phyloP scores from a whole-genome alignment of 2,888 invertebrate genomes.

The Spilarctia lutea region DNA sequence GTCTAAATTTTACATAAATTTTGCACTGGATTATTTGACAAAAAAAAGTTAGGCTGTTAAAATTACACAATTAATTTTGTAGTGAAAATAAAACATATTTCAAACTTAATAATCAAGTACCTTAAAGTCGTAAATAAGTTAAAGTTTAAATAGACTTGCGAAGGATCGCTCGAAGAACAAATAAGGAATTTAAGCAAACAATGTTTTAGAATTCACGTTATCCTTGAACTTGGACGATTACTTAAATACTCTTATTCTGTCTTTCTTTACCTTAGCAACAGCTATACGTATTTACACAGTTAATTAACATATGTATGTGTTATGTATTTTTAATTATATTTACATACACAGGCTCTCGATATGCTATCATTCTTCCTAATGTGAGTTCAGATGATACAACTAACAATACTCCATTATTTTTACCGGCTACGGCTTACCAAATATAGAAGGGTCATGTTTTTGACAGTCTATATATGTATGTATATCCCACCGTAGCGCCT shows the following conservation, averaged over 20 bases:
- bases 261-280: neutral
- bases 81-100: neutral
- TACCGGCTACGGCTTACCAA: no score
- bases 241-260: neutral
- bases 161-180: neutral
- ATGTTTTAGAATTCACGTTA: neutral
- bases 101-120: neutral
- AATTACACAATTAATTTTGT: neutral
- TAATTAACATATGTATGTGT: constrained; percentile 1
- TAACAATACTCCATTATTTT: no score
- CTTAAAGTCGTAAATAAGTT: neutral
- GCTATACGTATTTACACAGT: neutral
- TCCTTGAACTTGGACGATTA: constrained; percentile 14
- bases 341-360: neutral
- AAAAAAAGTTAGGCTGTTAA: neutral
- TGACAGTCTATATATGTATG: no score
- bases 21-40: neutral
- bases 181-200: neutral
- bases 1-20: neutral
- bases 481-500: no score
- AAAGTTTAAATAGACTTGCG: neutral
- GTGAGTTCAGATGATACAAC: no score
- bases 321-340: neutral
- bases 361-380: neutral
- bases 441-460: no score